These are phyloP conservation scores for Drosophila kuntzei DNA, from an alignment of 2,888 invertebrate genomes.

Conservation along the genomic window DNA sequence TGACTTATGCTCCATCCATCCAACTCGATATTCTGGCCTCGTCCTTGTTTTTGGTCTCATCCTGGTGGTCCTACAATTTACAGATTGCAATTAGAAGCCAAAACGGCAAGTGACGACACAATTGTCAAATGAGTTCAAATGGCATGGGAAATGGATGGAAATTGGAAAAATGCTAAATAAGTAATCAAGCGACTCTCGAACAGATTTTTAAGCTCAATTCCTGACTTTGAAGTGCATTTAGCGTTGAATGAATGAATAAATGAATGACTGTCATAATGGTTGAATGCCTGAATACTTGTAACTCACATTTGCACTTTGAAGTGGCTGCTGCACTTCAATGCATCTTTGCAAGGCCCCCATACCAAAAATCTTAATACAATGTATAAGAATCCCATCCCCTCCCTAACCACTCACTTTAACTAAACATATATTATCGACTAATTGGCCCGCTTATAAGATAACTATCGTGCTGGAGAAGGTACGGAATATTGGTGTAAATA, in stretches of 20 bases:
- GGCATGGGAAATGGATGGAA: conserved; percentile 39
- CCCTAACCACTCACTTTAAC: neutral
- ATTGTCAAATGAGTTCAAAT: conserved; percentile 45
- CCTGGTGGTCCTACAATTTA: conserved; percentile 39
- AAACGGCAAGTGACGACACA: conserved; percentile 52
- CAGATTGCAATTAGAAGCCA: conserved; percentile 71
- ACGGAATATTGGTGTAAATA: neutral
- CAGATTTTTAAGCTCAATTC: conserved; percentile 27
- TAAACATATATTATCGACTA: conserved; percentile 7
- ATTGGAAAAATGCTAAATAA: conserved; percentile 82
- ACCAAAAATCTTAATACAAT: neutral
- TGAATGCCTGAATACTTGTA: conserved; percentile 47
- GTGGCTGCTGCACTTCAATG: conserved; percentile 70
- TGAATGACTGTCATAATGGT: conserved; percentile 39
- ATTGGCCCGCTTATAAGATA: conserved; percentile 15
- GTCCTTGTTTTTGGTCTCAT: neutral
- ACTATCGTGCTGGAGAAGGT: neutral
- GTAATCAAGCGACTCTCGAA: conserved; percentile 71
- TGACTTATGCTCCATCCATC: conserved; percentile 35
- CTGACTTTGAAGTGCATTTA: conserved; percentile 53
- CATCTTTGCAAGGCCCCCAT: conserved; percentile 13
- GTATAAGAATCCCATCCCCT: neutral
- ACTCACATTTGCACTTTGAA: conserved; percentile 77
- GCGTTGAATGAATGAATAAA: conserved; percentile 17
- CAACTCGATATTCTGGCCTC: neutral